Evolutionary conservation across 2,797 vertebrate species (phyloP).

Genomic region (Buceros bicornis): DNA sequence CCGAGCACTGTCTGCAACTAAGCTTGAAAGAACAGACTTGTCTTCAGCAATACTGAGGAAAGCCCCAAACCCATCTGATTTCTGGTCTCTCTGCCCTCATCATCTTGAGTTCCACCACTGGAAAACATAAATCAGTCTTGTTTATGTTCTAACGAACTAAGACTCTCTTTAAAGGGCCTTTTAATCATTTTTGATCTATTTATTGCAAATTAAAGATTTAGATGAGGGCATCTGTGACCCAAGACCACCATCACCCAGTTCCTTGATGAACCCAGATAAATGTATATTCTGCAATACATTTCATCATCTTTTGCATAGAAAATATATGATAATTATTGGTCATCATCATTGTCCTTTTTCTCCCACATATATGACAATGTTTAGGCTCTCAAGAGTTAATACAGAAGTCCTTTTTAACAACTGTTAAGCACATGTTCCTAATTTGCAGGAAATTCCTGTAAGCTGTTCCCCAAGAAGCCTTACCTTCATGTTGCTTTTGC

Average conservation of each 20-base stretch:
- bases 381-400: constrained; percentile 32
- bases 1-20: background rate
- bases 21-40: background rate
- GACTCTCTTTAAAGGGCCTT: background rate
- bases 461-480: background rate
- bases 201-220: background rate
- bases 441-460: constrained; percentile 33
- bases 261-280: background rate
- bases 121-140: background rate
- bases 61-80: background rate
- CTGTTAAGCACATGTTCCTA: constrained; percentile 7
- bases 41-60: background rate
- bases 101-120: background rate
- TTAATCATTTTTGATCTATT: background rate
- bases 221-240: background rate
- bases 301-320: background rate
- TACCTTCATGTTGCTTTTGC: background rate
- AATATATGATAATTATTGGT: background rate
- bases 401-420: background rate
- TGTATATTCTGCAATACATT: background rate
- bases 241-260: background rate
- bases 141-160: background rate
- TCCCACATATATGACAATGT: background rate
- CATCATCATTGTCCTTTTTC: accelerated
- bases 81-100: background rate